Evolutionary conservation across 2,113 vertebrate genomes (phyloP).

Genomic region (Plotosus lineatus): DNA sequence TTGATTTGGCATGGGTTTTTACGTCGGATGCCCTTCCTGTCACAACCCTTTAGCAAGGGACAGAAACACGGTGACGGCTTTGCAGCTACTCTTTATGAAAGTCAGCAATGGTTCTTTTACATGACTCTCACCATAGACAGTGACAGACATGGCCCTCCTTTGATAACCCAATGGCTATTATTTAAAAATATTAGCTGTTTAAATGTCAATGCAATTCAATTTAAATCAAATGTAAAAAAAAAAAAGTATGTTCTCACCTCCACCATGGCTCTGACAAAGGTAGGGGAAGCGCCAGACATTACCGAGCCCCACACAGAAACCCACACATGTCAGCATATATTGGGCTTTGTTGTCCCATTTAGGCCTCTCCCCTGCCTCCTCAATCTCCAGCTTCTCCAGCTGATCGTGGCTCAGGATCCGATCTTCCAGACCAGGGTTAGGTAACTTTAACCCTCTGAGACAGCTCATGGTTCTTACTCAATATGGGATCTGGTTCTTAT

Average conservation of each 20-base stretch:
- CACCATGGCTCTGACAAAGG: constrained; percentile 91
- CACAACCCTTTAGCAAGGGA: no score
- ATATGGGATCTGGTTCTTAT: neutral
- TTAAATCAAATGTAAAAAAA: no score
- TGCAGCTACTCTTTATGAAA: no score
- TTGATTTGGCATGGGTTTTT: no score
- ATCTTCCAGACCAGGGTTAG: constrained; percentile 81
- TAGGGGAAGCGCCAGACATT: constrained; percentile 93
- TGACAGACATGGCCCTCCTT: no score
- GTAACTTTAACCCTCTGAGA: constrained; percentile 74
- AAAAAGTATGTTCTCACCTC: constrained; percentile 73
- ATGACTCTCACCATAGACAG: no score
- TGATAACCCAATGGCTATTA: no score
- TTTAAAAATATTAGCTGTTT: no score
- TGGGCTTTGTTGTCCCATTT: constrained; percentile 93
- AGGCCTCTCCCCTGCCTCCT: constrained; percentile 79
- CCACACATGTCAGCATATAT: constrained; percentile 90
- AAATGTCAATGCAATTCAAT: no score
- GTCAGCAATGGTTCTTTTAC: no score
- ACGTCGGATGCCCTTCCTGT: no score
- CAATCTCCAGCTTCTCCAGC: constrained; percentile 78
- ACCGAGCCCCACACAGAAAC: constrained; percentile 88
- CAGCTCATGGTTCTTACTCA: neutral
- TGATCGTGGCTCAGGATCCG: constrained; percentile 79
- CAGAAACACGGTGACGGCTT: no score